A percentile compares a stretch with the other conserved stretches of the same genome.
Evolutionary conservation across 2,888 invertebrate genomes (phyloP).

Genomic region (Agrochola litura): DNA sequence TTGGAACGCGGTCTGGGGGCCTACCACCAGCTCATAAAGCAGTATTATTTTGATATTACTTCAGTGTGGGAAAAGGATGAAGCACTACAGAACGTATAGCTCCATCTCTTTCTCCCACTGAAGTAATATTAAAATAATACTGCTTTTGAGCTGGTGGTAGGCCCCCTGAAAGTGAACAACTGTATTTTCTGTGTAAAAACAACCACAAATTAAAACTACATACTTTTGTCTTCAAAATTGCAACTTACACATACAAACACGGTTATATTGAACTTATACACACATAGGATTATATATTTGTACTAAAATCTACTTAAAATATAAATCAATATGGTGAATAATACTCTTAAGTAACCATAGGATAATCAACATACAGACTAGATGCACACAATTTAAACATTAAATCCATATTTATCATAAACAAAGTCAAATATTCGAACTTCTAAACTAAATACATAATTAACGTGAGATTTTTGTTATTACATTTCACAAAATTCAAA

Average conservation of each 20-base stretch:
- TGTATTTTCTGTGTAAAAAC: background rate
- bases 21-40: too few relatives aligned
- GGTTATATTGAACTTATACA: constrained; percentile 18
- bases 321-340: constrained; percentile 53
- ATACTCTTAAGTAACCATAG: constrained; percentile 63
- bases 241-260: background rate
- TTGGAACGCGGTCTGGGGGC: background rate
- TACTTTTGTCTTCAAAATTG: constrained; percentile 3
- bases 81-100: too few relatives aligned
- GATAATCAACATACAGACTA: constrained; percentile 56
- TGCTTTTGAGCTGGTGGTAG: too few relatives aligned
- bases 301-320: constrained; percentile 56
- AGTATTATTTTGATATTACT: too few relatives aligned
- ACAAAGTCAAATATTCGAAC: constrained; percentile 19
- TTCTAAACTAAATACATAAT: constrained; percentile 1
- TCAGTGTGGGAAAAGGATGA: too few relatives aligned
- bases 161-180: background rate
- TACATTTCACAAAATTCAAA: constrained; percentile 14
- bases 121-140: too few relatives aligned
- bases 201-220: background rate
- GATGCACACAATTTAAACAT: constrained; percentile 53
- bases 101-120: too few relatives aligned
- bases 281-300: constrained; percentile 39
- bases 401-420: constrained; percentile 15
- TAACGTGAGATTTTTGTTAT: constrained; percentile 36